phyloP scores from a whole-genome alignment of 1,140 invertebrate species.

The Aphaenogaster floridana region DNA sequence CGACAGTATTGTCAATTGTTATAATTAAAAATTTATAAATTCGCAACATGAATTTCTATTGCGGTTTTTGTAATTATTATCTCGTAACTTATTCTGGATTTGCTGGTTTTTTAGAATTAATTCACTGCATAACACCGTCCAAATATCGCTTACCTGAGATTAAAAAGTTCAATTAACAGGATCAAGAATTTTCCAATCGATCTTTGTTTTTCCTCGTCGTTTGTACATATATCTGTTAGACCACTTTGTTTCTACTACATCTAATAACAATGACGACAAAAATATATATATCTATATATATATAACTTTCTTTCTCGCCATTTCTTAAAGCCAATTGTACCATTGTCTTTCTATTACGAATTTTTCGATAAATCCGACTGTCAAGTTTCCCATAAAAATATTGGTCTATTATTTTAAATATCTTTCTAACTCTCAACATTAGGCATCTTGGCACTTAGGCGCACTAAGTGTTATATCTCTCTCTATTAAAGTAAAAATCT shows the following conservation, averaged over 20 bases:
- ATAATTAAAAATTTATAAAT: not conserved
- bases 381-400: constrained; percentile 21
- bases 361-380: not conserved
- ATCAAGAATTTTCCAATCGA: not conserved
- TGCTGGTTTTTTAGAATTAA: constrained; percentile 9
- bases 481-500: constrained; percentile 8
- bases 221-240: not conserved
- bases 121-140: constrained; percentile 8
- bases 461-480: not conserved
- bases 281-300: constrained; percentile 31
- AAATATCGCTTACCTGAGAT: constrained; percentile 25
- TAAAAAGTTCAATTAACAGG: constrained; percentile 1
- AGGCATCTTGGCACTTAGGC: constrained; percentile 3
- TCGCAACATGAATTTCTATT: not conserved
- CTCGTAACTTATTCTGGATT: not conserved
- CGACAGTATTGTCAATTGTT: not conserved
- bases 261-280: constrained; percentile 2
- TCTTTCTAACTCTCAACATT: constrained; percentile 12
- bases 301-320: not conserved
- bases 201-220: not conserved
- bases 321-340: not conserved
- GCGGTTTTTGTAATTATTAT: not conserved
- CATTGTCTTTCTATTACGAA: not conserved
- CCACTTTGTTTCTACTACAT: constrained; percentile 26
- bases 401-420: constrained; percentile 9